A percentile compares a stretch with the other conserved stretches of the same genome.
Evolutionary conservation across 2,113 vertebrate species (phyloP).

Genomic region (Empidonax alnorum): DNA sequence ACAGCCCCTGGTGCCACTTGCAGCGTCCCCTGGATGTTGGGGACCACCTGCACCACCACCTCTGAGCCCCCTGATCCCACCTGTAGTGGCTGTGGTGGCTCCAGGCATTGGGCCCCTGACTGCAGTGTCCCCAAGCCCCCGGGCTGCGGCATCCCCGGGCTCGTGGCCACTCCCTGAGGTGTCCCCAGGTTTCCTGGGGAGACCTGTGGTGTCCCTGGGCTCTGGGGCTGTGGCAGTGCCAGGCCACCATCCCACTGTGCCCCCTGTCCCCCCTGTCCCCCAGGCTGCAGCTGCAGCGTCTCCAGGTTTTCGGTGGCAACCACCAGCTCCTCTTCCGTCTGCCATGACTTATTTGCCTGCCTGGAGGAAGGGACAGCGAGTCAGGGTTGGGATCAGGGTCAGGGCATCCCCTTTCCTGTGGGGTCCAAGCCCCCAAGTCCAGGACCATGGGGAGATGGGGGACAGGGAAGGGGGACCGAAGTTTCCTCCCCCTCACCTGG

Average conservation of each 20-base stretch:
- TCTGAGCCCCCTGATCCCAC: not conserved
- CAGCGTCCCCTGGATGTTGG: not conserved
- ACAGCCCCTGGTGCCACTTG: not conserved
- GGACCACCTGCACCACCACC: not conserved
- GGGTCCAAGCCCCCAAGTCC: not conserved
- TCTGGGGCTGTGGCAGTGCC: not conserved
- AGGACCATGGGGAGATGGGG: not conserved
- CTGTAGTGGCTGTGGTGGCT: not conserved
- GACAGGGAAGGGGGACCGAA: not conserved
- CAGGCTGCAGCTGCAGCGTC: not conserved
- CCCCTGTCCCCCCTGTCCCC: not conserved
- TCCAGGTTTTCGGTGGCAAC: not conserved
- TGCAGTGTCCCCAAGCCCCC: rapidly evolving
- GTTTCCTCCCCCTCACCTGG: slow-evolving; percentile 45
- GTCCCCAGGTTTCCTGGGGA: not conserved
- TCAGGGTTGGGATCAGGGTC: too few relatives aligned
- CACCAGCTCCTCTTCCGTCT: slow-evolving; percentile 17
- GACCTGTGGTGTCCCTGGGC: not conserved
- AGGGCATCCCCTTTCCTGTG: rapidly evolving
- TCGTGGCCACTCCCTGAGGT: rapidly evolving
- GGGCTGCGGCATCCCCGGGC: not conserved
- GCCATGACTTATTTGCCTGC: not conserved
- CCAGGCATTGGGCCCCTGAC: not conserved
- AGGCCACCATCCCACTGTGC: not conserved
- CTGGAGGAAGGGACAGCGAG: not conserved